phyloP scores from a whole-genome alignment of 2,888 invertebrate genomes.

The Coleophora flavipennella region DNA sequence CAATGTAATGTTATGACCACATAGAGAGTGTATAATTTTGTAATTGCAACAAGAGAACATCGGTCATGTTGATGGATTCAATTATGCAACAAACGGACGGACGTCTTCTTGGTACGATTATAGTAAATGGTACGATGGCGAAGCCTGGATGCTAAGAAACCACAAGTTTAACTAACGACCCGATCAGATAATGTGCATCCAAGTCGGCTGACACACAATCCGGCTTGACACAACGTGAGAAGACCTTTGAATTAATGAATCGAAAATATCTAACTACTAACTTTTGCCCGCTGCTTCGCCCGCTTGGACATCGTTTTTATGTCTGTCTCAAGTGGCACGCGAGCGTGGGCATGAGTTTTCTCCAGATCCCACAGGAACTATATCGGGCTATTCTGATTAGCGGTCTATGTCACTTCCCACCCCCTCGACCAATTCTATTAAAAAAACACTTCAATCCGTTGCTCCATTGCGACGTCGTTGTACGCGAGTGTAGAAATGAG shows the following conservation, averaged over 20 bases:
- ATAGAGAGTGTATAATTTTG: slow-evolving; percentile 7
- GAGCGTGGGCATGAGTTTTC: too few species aligned
- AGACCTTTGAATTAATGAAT: not conserved
- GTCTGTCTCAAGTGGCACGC: not conserved
- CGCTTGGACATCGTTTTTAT: not conserved
- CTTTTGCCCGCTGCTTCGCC: too few species aligned
- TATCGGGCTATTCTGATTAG: too few species aligned
- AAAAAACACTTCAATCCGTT: too few species aligned
- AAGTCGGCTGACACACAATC: not conserved
- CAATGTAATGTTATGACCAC: not conserved
- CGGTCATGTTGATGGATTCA: slow-evolving; percentile 13
- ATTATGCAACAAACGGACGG: slow-evolving; percentile 8
- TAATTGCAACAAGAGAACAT: slow-evolving; percentile 8
- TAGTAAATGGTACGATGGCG: not conserved
- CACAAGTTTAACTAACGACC: too few species aligned
- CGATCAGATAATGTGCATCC: not conserved
- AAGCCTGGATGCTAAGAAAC: too few species aligned
- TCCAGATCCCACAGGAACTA: too few species aligned
- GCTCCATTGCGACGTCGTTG: too few species aligned
- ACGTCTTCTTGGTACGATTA: not conserved
- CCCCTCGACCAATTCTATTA: too few species aligned
- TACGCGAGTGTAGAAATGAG: too few species aligned
- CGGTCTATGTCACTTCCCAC: too few species aligned
- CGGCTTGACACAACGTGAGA: too few species aligned
- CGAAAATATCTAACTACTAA: not conserved